Evolutionary conservation across 2,113 vertebrate species (phyloP).

Genomic region (Nycticorax nycticorax): DNA sequence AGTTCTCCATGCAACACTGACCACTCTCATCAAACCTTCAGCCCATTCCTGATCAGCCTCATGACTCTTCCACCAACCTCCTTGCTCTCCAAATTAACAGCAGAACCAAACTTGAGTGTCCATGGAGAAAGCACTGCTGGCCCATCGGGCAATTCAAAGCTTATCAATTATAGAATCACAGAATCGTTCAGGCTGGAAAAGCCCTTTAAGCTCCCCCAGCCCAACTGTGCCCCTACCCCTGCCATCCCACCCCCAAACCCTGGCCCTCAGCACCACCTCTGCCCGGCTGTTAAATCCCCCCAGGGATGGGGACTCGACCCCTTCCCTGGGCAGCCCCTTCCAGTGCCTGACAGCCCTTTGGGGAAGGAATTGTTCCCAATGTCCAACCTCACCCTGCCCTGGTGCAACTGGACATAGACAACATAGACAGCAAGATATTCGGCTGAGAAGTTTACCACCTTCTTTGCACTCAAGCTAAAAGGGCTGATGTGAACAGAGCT

Average conservation of each 20-base stretch:
- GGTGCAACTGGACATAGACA: too few relatives aligned
- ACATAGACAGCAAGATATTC: background rate
- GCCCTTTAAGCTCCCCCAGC: too few relatives aligned
- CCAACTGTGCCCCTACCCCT: too few relatives aligned
- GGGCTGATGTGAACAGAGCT: background rate
- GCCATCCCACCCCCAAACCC: too few relatives aligned
- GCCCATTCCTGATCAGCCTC: background rate
- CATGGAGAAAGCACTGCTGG: background rate
- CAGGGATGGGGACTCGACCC: too few relatives aligned
- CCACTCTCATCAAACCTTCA: background rate
- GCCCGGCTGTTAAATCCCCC: too few relatives aligned
- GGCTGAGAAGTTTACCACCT: background rate
- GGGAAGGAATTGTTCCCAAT: too few relatives aligned
- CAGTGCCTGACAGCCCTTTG: too few relatives aligned
- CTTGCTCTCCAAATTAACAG: background rate
- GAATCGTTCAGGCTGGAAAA: too few relatives aligned
- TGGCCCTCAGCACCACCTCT: too few relatives aligned
- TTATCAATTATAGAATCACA: background rate
- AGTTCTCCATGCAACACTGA: background rate
- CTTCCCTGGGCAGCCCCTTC: too few relatives aligned
- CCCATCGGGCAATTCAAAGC: accelerated
- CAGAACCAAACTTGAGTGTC: background rate
- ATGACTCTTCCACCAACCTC: background rate
- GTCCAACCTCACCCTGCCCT: too few relatives aligned
- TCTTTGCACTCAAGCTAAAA: background rate